phyloP scores from a whole-genome alignment of 2,113 vertebrate genomes.

The Cololabis saira region DNA sequence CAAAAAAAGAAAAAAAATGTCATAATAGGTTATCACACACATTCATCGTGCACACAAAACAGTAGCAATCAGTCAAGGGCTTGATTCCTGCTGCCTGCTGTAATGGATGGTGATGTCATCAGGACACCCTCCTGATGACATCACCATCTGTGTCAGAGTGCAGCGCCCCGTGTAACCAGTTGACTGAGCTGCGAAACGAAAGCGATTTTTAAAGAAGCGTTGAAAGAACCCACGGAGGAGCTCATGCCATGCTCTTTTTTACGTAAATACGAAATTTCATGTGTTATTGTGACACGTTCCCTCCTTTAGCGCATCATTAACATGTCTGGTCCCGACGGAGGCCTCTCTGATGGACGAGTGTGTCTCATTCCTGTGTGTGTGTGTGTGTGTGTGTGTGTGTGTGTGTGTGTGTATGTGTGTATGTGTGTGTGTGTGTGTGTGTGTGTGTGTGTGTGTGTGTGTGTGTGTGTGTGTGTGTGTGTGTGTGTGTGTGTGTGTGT shows the following conservation, averaged over 20 bases:
- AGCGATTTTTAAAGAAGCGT: not conserved
- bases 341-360: not conserved
- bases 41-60: no score
- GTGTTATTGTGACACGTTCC: not conserved
- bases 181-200: not conserved
- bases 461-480: not conserved
- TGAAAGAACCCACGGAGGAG: not conserved
- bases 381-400: no score
- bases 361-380: not conserved
- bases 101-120: no score
- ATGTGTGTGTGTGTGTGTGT: not conserved
- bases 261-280: not conserved
- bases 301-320: constrained; percentile 5
- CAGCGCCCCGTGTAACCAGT: not conserved
- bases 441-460: not conserved
- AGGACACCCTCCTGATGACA: not conserved
- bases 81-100: not conserved
- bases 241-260: not conserved
- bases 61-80: not conserved
- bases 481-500: not conserved
- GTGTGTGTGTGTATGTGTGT: no score
- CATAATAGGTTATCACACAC: no score
- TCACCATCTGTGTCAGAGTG: no score
- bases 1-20: not conserved
- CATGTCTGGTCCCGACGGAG: not conserved